Evolutionary conservation across 2,888 invertebrate genomes (phyloP).

Genomic region (Arctia plantaginis): DNA sequence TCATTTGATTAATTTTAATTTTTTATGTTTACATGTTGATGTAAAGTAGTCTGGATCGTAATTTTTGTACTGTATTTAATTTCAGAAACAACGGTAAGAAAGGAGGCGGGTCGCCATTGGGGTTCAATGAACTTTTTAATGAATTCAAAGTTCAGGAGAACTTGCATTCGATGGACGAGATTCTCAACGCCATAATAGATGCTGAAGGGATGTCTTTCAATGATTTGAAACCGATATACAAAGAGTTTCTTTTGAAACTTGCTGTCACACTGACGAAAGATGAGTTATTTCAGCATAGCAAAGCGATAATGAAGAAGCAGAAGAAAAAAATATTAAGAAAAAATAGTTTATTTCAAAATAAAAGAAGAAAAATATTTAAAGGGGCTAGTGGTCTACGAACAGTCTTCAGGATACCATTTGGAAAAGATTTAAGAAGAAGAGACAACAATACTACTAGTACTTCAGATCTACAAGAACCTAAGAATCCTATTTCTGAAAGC

Average conservation of each 20-base stretch:
- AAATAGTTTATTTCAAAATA: conserved; percentile 86
- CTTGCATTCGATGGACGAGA: conserved; percentile 94
- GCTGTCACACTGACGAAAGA: conserved; percentile 96
- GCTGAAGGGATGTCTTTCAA: conserved; percentile 97
- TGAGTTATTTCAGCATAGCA: conserved; percentile 95
- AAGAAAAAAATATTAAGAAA: conserved; percentile 89
- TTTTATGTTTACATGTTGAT: no score
- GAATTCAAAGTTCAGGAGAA: conserved; percentile 96
- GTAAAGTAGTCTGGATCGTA: no score
- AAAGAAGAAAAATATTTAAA: conserved; percentile 87
- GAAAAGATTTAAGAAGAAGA: conserved; percentile 76
- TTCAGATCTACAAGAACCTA: conserved; percentile 60
- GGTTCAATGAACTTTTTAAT: conserved; percentile 95
- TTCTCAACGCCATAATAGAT: conserved; percentile 95
- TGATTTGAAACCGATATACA: conserved; percentile 96
- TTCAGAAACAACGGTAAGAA: conserved; percentile 88
- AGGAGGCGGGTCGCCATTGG: conserved; percentile 92
- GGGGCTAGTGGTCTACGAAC: conserved; percentile 87
- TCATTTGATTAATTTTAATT: neutral
- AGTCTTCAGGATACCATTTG: conserved; percentile 88
- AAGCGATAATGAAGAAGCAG: conserved; percentile 95
- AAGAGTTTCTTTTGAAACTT: conserved; percentile 94
- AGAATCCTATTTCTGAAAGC: conserved; percentile 84
- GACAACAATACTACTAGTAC: conserved; percentile 63
- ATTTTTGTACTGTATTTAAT: conserved; percentile 3